Base-by-base conservation (phyloP, 2,113 vertebrate genomes). In the Geothlypis trichas region DNA sequence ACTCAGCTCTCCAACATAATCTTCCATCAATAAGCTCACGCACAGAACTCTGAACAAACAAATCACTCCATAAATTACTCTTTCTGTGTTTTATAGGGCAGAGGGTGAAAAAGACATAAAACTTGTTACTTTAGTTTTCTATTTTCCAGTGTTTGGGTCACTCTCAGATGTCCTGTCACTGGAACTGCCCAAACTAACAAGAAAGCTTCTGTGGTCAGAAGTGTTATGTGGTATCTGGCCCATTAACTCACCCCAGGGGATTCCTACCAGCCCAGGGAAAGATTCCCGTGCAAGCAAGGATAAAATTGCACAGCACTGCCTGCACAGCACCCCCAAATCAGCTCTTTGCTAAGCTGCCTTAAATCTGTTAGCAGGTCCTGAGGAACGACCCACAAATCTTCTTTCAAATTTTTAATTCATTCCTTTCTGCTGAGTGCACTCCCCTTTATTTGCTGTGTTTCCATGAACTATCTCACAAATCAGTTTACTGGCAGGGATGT, bases 381-480 rank as follows among this genome's bases (percentile, higher is more conserved):
- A 97, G 75, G 88, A 93, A 90, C 21, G 23, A 84, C 74, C 75
- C 73, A 87, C 76, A 80, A 94, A 94, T 95, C 92, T 92, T 96
- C 89, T 63, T 69, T 59, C 7, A 30, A 87, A 91, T 52, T 97
- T 93, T 93, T 94, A 90, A 88, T 83, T 94, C 84, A 92, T 95
- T 95, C 82, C 16, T 90, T 96, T 95, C 76, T 96, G 94, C 90
- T 95, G 83, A 95, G 94, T 94, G 96, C 79, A 92, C 44, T 94
- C 63, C 59, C 47, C 35, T 71, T 85, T 95, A 93, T 97, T 76
- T 95, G 76, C 87, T 96, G 91, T 80, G 84, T 93, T 96, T 97
- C 95, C 69, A 61, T 81, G 96, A 95, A 83, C 88, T 86, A 83
- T 67, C 93, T 93, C 90, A 94, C 95, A 97, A 97, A 96, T 94